A percentile compares a stretch with the other conserved stretches of the same genome.
These are phyloP conservation scores for Thalassophryne amazonica DNA, from an alignment of 2,797 vertebrate genomes.

Conservation along the genomic window DNA sequence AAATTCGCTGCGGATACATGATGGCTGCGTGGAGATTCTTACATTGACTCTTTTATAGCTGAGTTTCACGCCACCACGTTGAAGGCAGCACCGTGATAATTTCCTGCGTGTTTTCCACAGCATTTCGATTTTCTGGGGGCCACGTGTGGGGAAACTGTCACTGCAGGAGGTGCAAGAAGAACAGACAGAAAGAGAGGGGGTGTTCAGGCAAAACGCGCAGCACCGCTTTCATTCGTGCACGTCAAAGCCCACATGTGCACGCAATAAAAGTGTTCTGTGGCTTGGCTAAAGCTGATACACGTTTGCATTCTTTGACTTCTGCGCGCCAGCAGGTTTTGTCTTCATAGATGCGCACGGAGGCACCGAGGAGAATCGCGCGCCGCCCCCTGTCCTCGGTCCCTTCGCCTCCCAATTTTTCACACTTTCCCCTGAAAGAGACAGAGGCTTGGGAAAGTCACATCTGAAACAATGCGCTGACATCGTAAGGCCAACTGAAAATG, in stretches of 20 bases:
- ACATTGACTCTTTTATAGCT: slow-evolving; percentile 69
- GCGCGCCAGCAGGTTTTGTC: slow-evolving; percentile 60
- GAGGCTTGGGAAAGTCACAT: slow-evolving; percentile 75
- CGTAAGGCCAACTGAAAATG: slow-evolving; percentile 19
- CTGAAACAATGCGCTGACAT: slow-evolving; percentile 56
- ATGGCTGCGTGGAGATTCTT: slow-evolving; percentile 46
- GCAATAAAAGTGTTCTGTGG: background rate
- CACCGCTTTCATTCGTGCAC: background rate
- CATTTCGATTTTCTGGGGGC: slow-evolving; percentile 79
- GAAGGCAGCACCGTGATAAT: slow-evolving; percentile 78
- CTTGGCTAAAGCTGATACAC: slow-evolving; percentile 19
- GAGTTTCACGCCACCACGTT: slow-evolving; percentile 76
- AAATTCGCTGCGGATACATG: no score
- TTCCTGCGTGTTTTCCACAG: slow-evolving; percentile 70
- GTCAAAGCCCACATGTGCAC: background rate
- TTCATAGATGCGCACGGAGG: slow-evolving; percentile 50
- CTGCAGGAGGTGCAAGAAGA: no score
- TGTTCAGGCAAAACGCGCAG: background rate
- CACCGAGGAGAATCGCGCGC: slow-evolving; percentile 84
- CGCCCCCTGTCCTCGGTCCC: slow-evolving; percentile 74
- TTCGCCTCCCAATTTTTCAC: slow-evolving; percentile 81
- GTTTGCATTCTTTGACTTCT: slow-evolving; percentile 41
- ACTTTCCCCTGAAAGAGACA: slow-evolving; percentile 68
- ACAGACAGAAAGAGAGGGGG: no score
- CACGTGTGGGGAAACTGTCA: slow-evolving; percentile 2